phyloP scores from a whole-genome alignment of 2,888 invertebrate species.

The Drosophila fulvimacula region DNA sequence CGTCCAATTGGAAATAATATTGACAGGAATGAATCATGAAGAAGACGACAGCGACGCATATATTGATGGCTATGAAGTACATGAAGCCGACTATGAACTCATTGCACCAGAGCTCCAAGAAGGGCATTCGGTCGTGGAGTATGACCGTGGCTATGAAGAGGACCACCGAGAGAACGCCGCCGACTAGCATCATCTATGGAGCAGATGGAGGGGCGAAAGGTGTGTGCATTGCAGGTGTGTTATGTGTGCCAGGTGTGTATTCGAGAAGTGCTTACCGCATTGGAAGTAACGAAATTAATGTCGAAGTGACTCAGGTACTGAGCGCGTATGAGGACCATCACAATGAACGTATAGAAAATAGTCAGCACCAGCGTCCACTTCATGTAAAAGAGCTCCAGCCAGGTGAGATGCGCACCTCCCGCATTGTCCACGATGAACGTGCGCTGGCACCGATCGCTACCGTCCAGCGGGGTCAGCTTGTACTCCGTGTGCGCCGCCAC shows the following conservation, averaged over 20 bases:
- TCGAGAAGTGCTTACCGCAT: slow-evolving; percentile 45
- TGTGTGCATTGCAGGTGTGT: background rate
- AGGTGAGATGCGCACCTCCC: slow-evolving; percentile 38
- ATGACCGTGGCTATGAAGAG: slow-evolving; percentile 41
- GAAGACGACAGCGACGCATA: slow-evolving; percentile 42
- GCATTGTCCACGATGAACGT: slow-evolving; percentile 27
- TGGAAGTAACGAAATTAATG: slow-evolving; percentile 52
- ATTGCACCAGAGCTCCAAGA: slow-evolving; percentile 53
- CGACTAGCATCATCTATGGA: slow-evolving; percentile 53
- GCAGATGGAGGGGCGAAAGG: background rate
- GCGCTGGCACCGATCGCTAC: slow-evolving; percentile 29
- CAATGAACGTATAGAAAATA: slow-evolving; percentile 47
- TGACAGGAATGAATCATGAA: slow-evolving; percentile 54
- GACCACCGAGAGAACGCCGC: slow-evolving; percentile 41
- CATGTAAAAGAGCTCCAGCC: slow-evolving; percentile 57
- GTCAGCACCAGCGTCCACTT: slow-evolving; percentile 60
- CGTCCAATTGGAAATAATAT: slow-evolving; percentile 43
- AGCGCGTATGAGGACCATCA: slow-evolving; percentile 57
- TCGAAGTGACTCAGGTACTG: slow-evolving; percentile 56
- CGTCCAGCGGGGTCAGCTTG: background rate
- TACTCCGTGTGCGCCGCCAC: background rate
- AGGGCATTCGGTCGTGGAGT: slow-evolving; percentile 48
- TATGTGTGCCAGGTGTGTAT: background rate
- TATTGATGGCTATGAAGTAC: slow-evolving; percentile 54
- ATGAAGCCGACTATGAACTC: slow-evolving; percentile 45